A percentile compares a stretch with the other conserved stretches of the same genome.
Evolutionary conservation across 2,113 vertebrate species (phyloP).

Genomic region (Oreochromis tanganicae): DNA sequence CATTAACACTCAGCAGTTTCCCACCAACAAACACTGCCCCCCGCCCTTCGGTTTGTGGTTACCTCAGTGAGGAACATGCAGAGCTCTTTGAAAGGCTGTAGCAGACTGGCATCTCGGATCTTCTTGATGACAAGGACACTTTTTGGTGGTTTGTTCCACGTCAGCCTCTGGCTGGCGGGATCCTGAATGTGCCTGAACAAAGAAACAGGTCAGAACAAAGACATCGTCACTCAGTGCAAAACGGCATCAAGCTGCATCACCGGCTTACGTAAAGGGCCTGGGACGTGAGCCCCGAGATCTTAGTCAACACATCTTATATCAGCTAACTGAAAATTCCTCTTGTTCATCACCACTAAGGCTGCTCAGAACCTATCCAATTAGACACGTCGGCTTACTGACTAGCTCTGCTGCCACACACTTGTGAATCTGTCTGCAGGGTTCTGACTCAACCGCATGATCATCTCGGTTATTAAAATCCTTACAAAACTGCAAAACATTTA

Average conservation of each 20-base stretch:
- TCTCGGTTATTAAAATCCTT: not conserved
- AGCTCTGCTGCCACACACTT: not conserved
- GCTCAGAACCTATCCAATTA: conserved; percentile 14
- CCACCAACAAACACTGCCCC: not conserved
- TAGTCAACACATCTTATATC: not conserved
- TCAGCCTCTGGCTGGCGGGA: conserved; percentile 92
- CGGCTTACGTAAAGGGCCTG: not conserved
- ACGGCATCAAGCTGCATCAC: not conserved
- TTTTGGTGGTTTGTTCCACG: conserved; percentile 96
- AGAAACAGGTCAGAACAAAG: not conserved
- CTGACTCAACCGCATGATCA: not conserved
- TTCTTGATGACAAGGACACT: conserved; percentile 98
- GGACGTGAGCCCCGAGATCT: not conserved
- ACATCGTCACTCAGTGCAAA: not conserved
- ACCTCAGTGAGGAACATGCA: conserved; percentile 90
- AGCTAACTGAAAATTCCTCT: not conserved
- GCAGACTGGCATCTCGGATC: conserved; percentile 84
- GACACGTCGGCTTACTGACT: not conserved
- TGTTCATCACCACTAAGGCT: not conserved
- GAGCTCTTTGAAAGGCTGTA: conserved; percentile 93
- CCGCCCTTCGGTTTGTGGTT: not conserved
- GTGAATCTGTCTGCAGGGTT: not conserved
- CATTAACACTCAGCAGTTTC: not conserved
- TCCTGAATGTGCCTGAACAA: conserved; percentile 94
- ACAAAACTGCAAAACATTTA: not conserved